Base-by-base conservation (phyloP, 1,140 invertebrate species). In the Pogonus chalceus region DNA sequence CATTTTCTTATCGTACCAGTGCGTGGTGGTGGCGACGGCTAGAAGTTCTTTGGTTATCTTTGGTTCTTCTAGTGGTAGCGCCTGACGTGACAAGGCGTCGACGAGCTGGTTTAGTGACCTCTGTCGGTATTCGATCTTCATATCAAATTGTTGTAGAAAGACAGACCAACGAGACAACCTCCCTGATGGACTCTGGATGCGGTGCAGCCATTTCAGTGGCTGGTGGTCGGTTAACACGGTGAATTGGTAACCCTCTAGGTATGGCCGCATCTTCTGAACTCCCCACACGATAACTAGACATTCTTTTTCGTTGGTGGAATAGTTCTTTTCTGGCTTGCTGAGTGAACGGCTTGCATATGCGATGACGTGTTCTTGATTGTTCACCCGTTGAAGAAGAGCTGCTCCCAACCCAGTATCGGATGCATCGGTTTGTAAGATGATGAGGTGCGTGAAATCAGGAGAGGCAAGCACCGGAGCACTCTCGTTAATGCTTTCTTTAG, bases 161-260 rank as follows among this genome's bases (percentile, higher is more conserved):
- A 60, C 35, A 1, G 51, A 24, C 52, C 54, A 72, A 20, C 50
- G 55, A 18, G 49, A 56, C 26, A 66, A 35, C 53, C 60, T 21
- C 23, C 57, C 58, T 26, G 52, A 20, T 49, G 59, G 52, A 56
- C 53, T 39, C 22, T 55, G 46, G 12, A 64, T 20, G 9, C 49
- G 58, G 1, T 56, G 12, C 12, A 64, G 46, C 58, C 54, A 59
- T 23, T 26, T 60, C 2, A 75, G 52, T 1, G 65, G 52, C 9
- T 63, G 57, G 31, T 75, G 72, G 46, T 76, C 72, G 1, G 70
- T 74, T 3, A 65, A 23, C 0, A 73, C 61, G 1, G 35, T 64
- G 39, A 76, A 73, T 9, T 63, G 49, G 14, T 59, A 62, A 4
- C 65, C n/a, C n/a, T n/a, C n/a, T n/a, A 76, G 22, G 54, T 69